A percentile compares a stretch with the other conserved stretches of the same genome.
phyloP scores from a whole-genome alignment of 2,888 invertebrate species.

The Melieria omissa region DNA sequence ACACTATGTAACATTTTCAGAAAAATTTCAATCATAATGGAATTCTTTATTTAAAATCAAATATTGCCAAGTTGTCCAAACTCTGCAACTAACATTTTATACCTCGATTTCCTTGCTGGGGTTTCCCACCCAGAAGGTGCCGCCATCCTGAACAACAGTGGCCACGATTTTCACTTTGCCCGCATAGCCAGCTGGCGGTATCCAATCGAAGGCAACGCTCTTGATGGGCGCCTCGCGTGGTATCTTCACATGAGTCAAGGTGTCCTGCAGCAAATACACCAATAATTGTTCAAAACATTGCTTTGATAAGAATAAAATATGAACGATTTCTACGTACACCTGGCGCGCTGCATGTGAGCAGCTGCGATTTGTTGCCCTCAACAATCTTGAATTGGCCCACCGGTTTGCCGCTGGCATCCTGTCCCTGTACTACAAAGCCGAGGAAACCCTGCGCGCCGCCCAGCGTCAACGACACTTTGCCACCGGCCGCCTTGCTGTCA shows the following conservation, averaged over 20 bases:
- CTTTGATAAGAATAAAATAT: background rate
- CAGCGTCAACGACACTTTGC: slow-evolving; percentile 67
- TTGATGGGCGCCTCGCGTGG: slow-evolving; percentile 68
- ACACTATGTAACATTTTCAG: too few relatives aligned
- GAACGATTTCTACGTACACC: slow-evolving; percentile 48
- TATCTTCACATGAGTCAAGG: slow-evolving; percentile 77
- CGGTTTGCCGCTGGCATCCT: slow-evolving; percentile 70
- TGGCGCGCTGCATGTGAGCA: slow-evolving; percentile 55
- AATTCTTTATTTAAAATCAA: too few relatives aligned
- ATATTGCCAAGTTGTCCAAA: too few relatives aligned
- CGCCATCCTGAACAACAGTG: slow-evolving; percentile 77
- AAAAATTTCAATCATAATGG: too few relatives aligned
- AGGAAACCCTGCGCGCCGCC: slow-evolving; percentile 69
- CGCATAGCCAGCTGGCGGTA: slow-evolving; percentile 72
- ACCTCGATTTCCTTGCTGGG: slow-evolving; percentile 73
- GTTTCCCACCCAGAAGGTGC: slow-evolving; percentile 77
- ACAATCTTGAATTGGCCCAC: slow-evolving; percentile 73
- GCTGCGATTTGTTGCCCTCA: slow-evolving; percentile 65
- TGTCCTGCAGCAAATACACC: slow-evolving; percentile 68
- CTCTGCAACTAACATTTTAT: slow-evolving; percentile 35
- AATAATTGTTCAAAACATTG: background rate
- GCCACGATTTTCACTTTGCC: slow-evolving; percentile 75
- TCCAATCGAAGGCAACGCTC: slow-evolving; percentile 73
- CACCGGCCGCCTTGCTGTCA: slow-evolving; percentile 65
- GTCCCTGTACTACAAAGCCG: slow-evolving; percentile 76